Base-by-base conservation (phyloP, 1,140 invertebrate species). In the Leptopilina boulardi region DNA sequence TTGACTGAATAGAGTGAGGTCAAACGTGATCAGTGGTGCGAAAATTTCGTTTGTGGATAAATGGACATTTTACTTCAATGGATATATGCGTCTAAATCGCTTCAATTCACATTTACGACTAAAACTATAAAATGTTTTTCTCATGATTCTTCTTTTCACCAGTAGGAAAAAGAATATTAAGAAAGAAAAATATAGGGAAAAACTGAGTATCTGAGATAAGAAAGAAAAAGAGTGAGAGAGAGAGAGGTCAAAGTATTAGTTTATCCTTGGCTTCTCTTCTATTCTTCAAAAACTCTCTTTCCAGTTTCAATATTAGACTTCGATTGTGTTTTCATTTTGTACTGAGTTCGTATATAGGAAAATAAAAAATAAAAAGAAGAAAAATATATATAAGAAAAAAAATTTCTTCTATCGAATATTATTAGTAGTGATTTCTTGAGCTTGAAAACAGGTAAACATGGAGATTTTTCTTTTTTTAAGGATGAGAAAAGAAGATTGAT, bases 1-100 rank as follows among this genome's bases (percentile, higher is more conserved):
- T 23, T 59, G 56, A 59, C 56, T 66, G 56, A 59, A 59, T 15
- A 66, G 56, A n/a, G 34, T 26, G 56, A 66, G 56, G 56, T 66
- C 56, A 66, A n/a, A 23, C 10, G 11, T 30, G 56, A 66, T 30
- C 56, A 66, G 11, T 66, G 56, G 21, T 66, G 56, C 26, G 56
- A 66, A 66, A 30, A 66, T 13, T 66, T 66, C 56, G 56, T 66
- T 66, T 66, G 56, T 66, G 23, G 56, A 66, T 66, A 66, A 66
- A 66, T 66, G 23, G 11, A 66, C 26, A 13, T 26, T 38, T n/a
- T 66, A 66, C 56, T 66, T 30, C 23, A 66, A 66, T 56, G 21
- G 21, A 66, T 38, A 9, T 1, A 38, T 38, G 34, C 10, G 21
- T 30, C 23, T 30, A 11, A 66, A 66, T 66, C 56, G 56, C 23